phyloP scores from a whole-genome alignment of 2,888 invertebrate genomes.

The Calliphora vomitoria region DNA sequence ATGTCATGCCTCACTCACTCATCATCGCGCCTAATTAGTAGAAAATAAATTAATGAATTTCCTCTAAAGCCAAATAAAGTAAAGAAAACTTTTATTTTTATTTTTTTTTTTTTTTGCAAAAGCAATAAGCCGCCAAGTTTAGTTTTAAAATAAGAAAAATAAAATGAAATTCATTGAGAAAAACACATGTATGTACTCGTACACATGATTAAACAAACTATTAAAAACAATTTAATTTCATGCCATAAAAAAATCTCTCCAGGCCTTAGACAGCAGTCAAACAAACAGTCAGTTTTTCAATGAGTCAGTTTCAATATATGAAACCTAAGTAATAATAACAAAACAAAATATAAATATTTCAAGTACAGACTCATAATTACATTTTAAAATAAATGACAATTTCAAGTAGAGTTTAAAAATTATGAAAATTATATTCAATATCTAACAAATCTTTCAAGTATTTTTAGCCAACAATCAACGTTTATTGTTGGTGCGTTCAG shows the following conservation, averaged over 20 bases:
- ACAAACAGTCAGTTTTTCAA: background rate
- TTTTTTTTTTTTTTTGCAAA: background rate
- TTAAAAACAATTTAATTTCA: background rate
- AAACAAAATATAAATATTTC: slow-evolving; percentile 2
- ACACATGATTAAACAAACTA: background rate
- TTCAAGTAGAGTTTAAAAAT: slow-evolving; percentile 15
- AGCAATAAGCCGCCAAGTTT: slow-evolving; percentile 20
- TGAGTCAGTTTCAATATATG: slow-evolving; percentile 2
- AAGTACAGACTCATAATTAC: background rate
- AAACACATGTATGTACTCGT: background rate
- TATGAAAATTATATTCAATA: no score
- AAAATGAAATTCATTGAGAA: background rate
- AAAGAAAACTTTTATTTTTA: background rate
- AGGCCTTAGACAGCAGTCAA: background rate
- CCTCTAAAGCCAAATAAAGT: slow-evolving; percentile 49
- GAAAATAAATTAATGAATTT: slow-evolving; percentile 39
- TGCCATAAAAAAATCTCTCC: background rate
- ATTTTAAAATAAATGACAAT: slow-evolving; percentile 2
- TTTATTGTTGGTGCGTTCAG: background rate
- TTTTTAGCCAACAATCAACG: background rate
- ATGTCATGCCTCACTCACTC: background rate
- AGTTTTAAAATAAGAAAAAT: background rate
- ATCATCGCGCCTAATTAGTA: slow-evolving; percentile 12
- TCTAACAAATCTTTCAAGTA: background rate
- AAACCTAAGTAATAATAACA: background rate